Base-by-base conservation (phyloP, 2,113 vertebrate species). In the Zootoca vivipara region DNA sequence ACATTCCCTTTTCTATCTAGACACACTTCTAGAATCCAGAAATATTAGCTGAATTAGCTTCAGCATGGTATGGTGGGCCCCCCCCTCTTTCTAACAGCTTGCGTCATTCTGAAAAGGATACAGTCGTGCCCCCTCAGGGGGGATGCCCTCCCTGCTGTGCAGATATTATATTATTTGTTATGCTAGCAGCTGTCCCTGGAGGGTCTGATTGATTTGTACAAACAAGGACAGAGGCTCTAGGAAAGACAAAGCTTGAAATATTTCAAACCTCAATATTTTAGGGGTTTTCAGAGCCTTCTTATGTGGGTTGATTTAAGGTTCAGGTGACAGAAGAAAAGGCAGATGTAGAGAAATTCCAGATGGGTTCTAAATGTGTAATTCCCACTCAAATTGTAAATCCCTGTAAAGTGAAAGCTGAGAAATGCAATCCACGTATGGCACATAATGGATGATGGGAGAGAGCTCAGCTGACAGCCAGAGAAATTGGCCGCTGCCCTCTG, bases 401-500 rank as follows among this genome's bases (percentile, higher is more conserved):
- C 90, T 79, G 67, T 7, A 18, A 64, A 92, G 89, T n/a, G 8
- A 72, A 83, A 72, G 67, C 67, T 4, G 40, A 83, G 62, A 86
- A 65, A 78, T 58, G n/a, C 90, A 94, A 91, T 56, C 90, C 91
- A 89, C 83, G 85, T 64, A 46, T 81, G 78, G 87, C 56, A 92
- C 87, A 89, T 87, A 80, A 42, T 89, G 88, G 89, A 88, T 81
- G 92, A 42, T 85, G 88, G 83, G 75, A 72, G 1, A 10, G 85
- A 90, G 85, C 82, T 58, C 79, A 89, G 73, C 62, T 83, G 42
- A 90, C 67, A 91, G 91, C 78, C 62, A 84, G n/a, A 90, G 89
- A 83, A 93, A 93, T 90, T 91, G 82, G 75, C 78, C 89, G 79
- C 65, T 89, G 92, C 74, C 90, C 91, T 89, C 70, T 65, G 92